Percentiles rank a stretch among this genome's conserved stretches.
Evolutionary conservation across 2,797 vertebrate genomes (phyloP).

Genomic region (Microtus obscurus): DNA sequence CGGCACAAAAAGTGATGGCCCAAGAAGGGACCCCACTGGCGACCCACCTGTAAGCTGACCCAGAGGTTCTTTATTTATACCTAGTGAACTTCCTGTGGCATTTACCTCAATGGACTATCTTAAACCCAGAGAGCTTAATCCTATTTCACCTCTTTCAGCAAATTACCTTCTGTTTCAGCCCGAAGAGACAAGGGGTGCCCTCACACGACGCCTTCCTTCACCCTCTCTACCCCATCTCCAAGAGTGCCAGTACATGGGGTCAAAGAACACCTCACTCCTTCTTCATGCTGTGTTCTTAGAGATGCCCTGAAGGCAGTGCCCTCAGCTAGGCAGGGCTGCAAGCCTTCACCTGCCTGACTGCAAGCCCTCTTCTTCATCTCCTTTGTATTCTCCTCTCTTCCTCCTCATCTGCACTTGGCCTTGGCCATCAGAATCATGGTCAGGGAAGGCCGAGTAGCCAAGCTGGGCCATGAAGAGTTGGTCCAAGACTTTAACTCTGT

Average conservation of each 20-base stretch:
- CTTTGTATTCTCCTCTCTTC: not conserved
- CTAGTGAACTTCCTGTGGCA: not conserved
- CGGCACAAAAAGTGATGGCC: not conserved
- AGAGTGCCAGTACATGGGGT: not conserved
- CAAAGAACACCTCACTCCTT: not conserved
- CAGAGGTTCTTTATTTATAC: constrained; percentile 6
- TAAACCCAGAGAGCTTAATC: not conserved
- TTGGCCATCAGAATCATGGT: not conserved
- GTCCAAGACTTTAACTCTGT: not conserved
- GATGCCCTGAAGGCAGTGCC: not conserved
- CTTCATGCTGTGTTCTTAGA: not conserved
- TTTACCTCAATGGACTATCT: not conserved
- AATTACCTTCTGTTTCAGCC: constrained; percentile 16
- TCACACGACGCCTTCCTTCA: not conserved
- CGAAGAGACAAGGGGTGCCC: not conserved
- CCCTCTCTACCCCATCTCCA: not conserved
- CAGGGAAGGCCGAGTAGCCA: not conserved
- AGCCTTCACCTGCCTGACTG: not conserved
- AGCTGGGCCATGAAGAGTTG: not conserved
- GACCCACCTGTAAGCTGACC: not conserved
- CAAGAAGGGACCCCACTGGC: not conserved
- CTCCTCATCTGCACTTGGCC: not conserved
- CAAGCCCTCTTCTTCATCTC: not conserved
- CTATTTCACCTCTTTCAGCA: not conserved
- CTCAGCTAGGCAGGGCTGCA: no score